Conservation (phyloP, 2,113 vertebrate species). For the Neopipo cinnamomea region DNA sequence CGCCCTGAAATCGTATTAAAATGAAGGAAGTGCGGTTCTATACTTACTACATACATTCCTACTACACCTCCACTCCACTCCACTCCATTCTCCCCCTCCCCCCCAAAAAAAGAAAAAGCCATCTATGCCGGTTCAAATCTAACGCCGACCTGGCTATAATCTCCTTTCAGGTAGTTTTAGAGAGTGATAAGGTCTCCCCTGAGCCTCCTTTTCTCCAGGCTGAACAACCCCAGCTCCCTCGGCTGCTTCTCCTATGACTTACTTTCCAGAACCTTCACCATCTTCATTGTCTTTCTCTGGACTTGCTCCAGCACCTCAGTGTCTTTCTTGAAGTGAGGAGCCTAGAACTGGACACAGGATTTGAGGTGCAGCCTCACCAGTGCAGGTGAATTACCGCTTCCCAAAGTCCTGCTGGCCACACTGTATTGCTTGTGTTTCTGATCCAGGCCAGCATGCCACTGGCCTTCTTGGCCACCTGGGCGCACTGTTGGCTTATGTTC, state of each 20-base stretch:
- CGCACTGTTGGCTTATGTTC: not conserved
- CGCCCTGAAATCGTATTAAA: not conserved
- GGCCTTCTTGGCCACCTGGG: not conserved
- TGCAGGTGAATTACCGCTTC: not conserved
- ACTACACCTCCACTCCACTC: accelerated
- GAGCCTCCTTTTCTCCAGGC: not conserved
- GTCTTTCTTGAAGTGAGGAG: not conserved
- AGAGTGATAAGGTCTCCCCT: not conserved
- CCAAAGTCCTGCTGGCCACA: not conserved
- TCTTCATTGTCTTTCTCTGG: not conserved
- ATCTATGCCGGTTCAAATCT: accelerated
- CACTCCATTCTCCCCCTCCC: no score
- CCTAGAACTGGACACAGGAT: not conserved
- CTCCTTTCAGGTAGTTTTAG: not conserved
- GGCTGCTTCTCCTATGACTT: not conserved
- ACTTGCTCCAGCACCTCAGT: not conserved
- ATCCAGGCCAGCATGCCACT: not conserved
- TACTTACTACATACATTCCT: not conserved
- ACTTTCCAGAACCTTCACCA: not conserved
- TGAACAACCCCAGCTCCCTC: not conserved
- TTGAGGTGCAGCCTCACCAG: not conserved
- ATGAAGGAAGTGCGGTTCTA: not conserved
- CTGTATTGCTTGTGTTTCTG: not conserved
- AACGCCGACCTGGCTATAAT: not conserved
- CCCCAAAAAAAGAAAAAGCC: no score